A percentile compares a stretch with the other conserved stretches of the same genome.
phyloP scores from a whole-genome alignment of 2,797 vertebrate species.

The Apogon talboti region DNA sequence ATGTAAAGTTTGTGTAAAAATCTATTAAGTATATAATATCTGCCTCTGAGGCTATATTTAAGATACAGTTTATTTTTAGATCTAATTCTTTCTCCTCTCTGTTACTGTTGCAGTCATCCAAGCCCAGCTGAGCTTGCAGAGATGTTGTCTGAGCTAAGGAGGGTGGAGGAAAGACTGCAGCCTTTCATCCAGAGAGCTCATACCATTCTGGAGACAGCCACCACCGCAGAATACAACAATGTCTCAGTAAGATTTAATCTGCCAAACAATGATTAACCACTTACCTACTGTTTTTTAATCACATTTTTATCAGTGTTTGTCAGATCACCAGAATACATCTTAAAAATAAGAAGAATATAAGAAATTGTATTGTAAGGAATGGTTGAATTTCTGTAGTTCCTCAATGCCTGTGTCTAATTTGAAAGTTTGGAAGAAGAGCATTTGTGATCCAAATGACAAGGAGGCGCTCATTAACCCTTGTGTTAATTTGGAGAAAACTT shows the following conservation, averaged over 20 bases:
- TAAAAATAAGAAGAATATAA: too few species aligned
- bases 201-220: constrained; percentile 88
- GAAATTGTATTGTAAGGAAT: too few species aligned
- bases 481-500: neutral
- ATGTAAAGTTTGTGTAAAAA: neutral
- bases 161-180: constrained; percentile 89
- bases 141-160: constrained; percentile 88
- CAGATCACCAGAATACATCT: too few species aligned
- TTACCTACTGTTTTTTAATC: neutral
- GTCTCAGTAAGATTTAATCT: constrained; percentile 83
- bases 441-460: too few species aligned
- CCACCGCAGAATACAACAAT: constrained; percentile 89
- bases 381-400: too few species aligned
- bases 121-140: constrained; percentile 89
- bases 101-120: constrained; percentile 82
- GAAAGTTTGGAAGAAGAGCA: too few species aligned
- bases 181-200: constrained; percentile 92
- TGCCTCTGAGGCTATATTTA: too few species aligned
- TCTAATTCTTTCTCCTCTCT: neutral
- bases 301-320: neutral
- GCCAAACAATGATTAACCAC: neutral
- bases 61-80: neutral
- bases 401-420: too few species aligned
- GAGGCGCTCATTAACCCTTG: too few species aligned
- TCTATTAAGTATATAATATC: neutral